A percentile compares a stretch with the other conserved stretches of the same genome.
phyloP scores from a whole-genome alignment of 1,140 invertebrate species.

The Drosophila ercepeae region DNA sequence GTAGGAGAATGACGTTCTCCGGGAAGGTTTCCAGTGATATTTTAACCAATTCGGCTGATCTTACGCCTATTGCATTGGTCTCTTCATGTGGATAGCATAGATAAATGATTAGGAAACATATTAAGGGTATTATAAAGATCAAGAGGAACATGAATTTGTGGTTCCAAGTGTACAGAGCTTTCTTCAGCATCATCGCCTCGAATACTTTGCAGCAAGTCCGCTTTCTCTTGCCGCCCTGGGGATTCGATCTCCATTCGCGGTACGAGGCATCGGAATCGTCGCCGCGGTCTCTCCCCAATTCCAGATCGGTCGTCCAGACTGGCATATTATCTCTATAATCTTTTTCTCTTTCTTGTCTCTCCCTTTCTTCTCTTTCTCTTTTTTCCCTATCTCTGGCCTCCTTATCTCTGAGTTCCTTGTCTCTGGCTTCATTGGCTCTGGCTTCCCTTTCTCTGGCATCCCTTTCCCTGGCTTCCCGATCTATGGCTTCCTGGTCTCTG shows the following conservation, averaged over 20 bases:
- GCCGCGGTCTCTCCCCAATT: not conserved
- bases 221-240: not conserved
- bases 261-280: not conserved
- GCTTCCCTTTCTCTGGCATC: not conserved
- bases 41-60: not conserved
- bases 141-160: not conserved
- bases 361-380: not conserved
- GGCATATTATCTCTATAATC: not conserved
- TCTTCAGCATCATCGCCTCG: conserved; percentile 18
- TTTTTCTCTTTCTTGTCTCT: not conserved
- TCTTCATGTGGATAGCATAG: too few relatives aligned
- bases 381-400: not conserved
- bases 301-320: too few relatives aligned
- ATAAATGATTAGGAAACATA: not conserved
- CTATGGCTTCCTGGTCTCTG: too few relatives aligned
- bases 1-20: not conserved
- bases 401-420: not conserved
- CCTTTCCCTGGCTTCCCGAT: not conserved
- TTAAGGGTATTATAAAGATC: conserved; percentile 13
- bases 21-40: not conserved
- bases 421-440: not conserved
- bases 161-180: not conserved
- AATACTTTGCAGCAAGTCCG: not conserved
- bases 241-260: not conserved
- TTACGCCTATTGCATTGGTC: too few relatives aligned